phyloP scores from a whole-genome alignment of 1,140 invertebrate species.

The Eriosoma lanigerum region DNA sequence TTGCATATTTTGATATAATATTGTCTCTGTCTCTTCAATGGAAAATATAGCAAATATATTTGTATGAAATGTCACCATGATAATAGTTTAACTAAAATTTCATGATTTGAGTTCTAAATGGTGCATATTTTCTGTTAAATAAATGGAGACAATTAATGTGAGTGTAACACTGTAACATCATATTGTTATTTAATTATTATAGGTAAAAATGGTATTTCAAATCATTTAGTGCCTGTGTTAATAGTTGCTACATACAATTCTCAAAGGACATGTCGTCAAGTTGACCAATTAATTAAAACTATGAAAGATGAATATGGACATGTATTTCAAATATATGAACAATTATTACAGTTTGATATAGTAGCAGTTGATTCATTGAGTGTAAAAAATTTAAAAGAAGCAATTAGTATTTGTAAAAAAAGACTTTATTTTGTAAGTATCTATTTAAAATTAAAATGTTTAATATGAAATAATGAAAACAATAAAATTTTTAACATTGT shows the following conservation, averaged over 20 bases:
- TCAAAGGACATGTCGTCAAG: slow-evolving; percentile 7
- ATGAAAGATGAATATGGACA: slow-evolving; percentile 36
- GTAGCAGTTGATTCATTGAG: slow-evolving; percentile 38
- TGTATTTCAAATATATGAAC: slow-evolving; percentile 34
- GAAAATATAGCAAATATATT: too few relatives aligned
- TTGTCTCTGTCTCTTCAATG: too few relatives aligned
- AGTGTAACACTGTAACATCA: not conserved
- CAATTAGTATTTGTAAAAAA: slow-evolving; percentile 42
- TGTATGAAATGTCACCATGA: too few relatives aligned
- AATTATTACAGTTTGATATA: slow-evolving; percentile 23
- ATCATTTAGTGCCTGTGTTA: slow-evolving; percentile 32
- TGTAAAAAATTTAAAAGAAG: slow-evolving; percentile 41
- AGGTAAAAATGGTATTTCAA: slow-evolving; percentile 42
- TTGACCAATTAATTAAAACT: slow-evolving; percentile 27
- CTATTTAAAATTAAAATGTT: not conserved
- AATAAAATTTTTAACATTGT: not conserved
- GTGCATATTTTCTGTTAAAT: too few relatives aligned
- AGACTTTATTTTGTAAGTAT: slow-evolving; percentile 25
- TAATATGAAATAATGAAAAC: not conserved
- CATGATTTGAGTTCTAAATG: too few relatives aligned
- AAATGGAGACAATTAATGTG: too few relatives aligned
- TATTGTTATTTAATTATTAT: not conserved
- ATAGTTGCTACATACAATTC: slow-evolving; percentile 29
- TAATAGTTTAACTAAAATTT: too few relatives aligned
- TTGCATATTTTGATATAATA: too few relatives aligned